Evolutionary conservation across 2,888 invertebrate species (phyloP).

Genomic region (Sminthurides aquaticus): DNA sequence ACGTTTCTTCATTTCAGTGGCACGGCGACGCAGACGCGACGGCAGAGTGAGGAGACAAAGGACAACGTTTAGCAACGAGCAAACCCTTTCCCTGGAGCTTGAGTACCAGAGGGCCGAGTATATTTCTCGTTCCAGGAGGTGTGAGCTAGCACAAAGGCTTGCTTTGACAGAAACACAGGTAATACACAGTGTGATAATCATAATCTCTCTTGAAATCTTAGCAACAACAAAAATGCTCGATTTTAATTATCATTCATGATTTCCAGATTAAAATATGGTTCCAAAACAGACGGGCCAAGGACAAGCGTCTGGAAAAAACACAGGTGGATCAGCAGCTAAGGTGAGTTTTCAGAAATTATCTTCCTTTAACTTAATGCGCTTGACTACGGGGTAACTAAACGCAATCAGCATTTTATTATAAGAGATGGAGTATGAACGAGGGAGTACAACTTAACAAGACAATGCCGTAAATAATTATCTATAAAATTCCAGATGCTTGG

Average conservation of each 20-base stretch:
- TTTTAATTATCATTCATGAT: slow-evolving; percentile 4
- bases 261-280: slow-evolving; percentile 79
- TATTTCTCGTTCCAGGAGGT: slow-evolving; percentile 75
- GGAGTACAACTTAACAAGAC: not conserved
- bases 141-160: slow-evolving; percentile 66
- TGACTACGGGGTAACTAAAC: no score
- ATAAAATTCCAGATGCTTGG: not conserved
- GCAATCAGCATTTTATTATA: not conserved
- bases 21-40: slow-evolving; percentile 75
- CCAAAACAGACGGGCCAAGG: slow-evolving; percentile 90
- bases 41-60: slow-evolving; percentile 80
- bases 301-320: slow-evolving; percentile 91
- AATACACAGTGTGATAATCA: not conserved
- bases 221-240: not conserved
- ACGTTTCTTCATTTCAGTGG: slow-evolving; percentile 68
- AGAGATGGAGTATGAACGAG: not conserved
- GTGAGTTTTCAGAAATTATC: no score
- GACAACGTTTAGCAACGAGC: slow-evolving; percentile 90
- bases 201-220: not conserved
- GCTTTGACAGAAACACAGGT: slow-evolving; percentile 59
- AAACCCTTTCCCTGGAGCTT: slow-evolving; percentile 78
- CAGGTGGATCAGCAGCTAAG: slow-evolving; percentile 86
- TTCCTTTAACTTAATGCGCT: no score
- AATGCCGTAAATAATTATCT: no score
- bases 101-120: slow-evolving; percentile 90